These are phyloP conservation scores for Autographa pulchrina DNA, from an alignment of 2,888 invertebrate species.

Conservation along the genomic window DNA sequence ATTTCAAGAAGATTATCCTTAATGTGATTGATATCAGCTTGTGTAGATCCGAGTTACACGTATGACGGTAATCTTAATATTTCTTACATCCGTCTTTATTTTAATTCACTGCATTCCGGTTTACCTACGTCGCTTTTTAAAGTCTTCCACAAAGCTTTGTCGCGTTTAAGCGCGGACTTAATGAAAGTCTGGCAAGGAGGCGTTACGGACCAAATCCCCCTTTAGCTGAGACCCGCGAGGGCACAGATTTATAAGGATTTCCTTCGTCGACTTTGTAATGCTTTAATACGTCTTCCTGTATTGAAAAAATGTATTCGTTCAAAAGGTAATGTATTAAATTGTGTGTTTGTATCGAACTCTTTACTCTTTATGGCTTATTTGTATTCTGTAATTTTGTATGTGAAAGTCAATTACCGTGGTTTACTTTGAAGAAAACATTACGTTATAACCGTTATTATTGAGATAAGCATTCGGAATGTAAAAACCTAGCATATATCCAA, in stretches of 20 bases:
- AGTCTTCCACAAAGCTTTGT: conserved; percentile 69
- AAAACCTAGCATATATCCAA: too few relatives aligned
- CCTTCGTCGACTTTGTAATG: conserved; percentile 70
- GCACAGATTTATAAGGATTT: conserved; percentile 75
- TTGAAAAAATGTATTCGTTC: conserved; percentile 60
- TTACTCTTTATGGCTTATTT: background rate
- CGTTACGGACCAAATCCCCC: conserved; percentile 70
- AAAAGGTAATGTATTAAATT: conserved; percentile 46
- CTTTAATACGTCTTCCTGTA: conserved; percentile 63
- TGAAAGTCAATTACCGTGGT: background rate
- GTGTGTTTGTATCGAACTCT: background rate
- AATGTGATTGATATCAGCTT: conserved; percentile 35
- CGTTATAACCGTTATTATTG: background rate
- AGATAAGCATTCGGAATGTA: too few relatives aligned
- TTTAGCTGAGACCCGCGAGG: conserved; percentile 65
- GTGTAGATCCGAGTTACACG: conserved; percentile 31
- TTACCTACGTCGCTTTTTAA: conserved; percentile 56
- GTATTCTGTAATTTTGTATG: background rate
- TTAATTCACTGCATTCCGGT: conserved; percentile 52
- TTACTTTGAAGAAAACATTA: background rate
- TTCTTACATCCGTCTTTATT: conserved; percentile 25
- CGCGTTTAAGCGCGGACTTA: conserved; percentile 76
- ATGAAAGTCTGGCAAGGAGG: conserved; percentile 77
- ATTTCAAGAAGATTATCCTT: conserved; percentile 23
- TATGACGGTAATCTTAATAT: conserved; percentile 17